Conservation (phyloP, 2,113 vertebrate genomes). For the Tetrao urogallus region DNA sequence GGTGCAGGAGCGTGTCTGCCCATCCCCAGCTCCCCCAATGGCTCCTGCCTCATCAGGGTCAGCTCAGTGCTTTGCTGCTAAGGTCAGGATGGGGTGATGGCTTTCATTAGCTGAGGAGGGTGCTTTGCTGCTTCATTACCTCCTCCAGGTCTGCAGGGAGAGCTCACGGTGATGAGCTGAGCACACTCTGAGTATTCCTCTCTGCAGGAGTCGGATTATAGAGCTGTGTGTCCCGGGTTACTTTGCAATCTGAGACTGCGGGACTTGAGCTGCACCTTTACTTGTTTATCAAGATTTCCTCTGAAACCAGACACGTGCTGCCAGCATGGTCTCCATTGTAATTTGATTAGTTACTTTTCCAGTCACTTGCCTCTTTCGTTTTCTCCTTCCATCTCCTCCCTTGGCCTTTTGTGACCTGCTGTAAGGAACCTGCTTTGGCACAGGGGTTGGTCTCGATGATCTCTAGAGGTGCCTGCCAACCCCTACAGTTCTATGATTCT, state of each 20-base stretch:
- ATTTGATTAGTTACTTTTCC: neutral
- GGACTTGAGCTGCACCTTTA: neutral
- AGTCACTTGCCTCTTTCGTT: neutral
- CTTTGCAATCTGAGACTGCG: neutral
- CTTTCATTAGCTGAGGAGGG: neutral
- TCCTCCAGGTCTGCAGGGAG: neutral
- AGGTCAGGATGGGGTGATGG: neutral
- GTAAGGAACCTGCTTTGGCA: too few relatives aligned
- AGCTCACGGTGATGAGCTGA: neutral
- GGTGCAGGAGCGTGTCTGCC: neutral
- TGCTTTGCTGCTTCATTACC: rapidly evolving
- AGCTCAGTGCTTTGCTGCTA: neutral
- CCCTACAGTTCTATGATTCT: too few relatives aligned
- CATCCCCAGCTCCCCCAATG: neutral
- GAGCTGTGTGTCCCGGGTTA: neutral
- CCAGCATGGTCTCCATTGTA: neutral
- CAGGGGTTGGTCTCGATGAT: too few relatives aligned
- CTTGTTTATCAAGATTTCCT: neutral
- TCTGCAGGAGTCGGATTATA: neutral
- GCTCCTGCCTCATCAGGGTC: rapidly evolving
- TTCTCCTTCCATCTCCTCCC: neutral
- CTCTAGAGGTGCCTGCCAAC: too few relatives aligned
- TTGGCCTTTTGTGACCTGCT: neutral
- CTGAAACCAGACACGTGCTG: neutral
- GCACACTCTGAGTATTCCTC: neutral